phyloP scores from a whole-genome alignment of 2,113 vertebrate genomes.

The Tyto alba region DNA sequence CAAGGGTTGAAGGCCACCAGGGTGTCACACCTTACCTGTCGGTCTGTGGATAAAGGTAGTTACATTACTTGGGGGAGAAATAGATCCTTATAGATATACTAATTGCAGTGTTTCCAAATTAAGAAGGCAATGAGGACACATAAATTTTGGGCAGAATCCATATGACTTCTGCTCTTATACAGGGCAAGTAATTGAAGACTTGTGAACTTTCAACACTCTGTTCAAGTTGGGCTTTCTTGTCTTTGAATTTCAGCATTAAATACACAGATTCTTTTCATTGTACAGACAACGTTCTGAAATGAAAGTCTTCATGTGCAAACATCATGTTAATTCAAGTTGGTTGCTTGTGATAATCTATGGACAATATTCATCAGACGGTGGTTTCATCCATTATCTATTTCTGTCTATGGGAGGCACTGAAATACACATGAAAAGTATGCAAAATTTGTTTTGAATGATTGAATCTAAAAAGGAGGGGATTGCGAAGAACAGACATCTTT shows the following conservation, averaged over 20 bases:
- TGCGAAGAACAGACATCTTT: slow-evolving; percentile 19
- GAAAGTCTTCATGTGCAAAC: neutral
- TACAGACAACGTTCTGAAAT: neutral
- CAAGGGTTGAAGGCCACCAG: neutral
- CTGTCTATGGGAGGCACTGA: slow-evolving; percentile 4
- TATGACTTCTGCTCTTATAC: neutral
- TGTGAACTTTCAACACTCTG: neutral
- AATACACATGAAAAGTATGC: slow-evolving; percentile 37
- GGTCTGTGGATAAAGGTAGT: neutral
- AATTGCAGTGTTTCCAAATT: neutral
- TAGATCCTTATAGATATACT: neutral
- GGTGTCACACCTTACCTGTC: neutral
- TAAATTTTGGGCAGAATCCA: neutral
- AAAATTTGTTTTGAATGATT: slow-evolving; percentile 53
- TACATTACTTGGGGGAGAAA: neutral
- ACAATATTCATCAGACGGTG: slow-evolving; percentile 25
- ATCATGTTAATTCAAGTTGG: neutral
- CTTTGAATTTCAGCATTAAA: neutral
- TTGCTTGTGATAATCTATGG: neutral
- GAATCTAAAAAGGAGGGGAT: neutral
- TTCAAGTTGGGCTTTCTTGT: neutral
- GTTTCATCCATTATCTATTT: slow-evolving; percentile 45
- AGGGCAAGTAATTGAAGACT: neutral
- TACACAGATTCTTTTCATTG: neutral
- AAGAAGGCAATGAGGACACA: rapidly evolving